Evolutionary conservation across 2,113 vertebrate species (phyloP), one percentile per base, ranked within the genome.

Genomic region (Atherinomorus stipes): DNA sequence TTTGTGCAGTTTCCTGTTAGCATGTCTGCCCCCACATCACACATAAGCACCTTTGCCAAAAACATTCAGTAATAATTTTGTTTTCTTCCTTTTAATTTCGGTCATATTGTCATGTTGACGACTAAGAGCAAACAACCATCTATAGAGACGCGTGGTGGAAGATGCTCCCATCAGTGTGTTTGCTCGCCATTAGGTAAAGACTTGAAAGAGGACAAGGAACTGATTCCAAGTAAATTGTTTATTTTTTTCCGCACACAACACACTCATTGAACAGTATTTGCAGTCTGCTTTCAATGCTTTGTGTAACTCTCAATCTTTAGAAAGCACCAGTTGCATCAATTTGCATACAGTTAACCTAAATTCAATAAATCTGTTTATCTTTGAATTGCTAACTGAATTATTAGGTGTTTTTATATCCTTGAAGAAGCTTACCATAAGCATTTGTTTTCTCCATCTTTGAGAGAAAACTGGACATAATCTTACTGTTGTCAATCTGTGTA

Each of bases 161-260:
- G 72, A 75, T 44, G 65, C 51, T 68, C 22, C 34, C 42, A 42
- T 70, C 51, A 50, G 3, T 7, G 69, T 90, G 76, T 91, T 91
- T 92, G 89, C 67, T 79, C 78, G 69, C n/a, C 25, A 64, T 84
- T 74, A 76, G 38, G 4, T 10, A 50, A 60, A 73, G 80, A 76
- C 75, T 72, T 67, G 51, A 45, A 49, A 25, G 53, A 61, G 6
- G 67, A 82, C 69, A 78, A 78, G 78, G 58, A 22, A n/a, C 2
- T 71, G 73, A 88, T 81, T 77, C 76, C 51, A 53, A 80, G 65
- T 84, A 44, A 72, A 66, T 45, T 76, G 70, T 67, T 58, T 74
- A 34, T 78, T 71, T 76, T 67, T 31, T 70, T 66, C 37, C 47
- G n/a, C n/a, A 12, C 67, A 73, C 56, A 59, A 34, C 54, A 40